phyloP scores from a whole-genome alignment of 2,797 vertebrate species.

The Danionella dracula region DNA sequence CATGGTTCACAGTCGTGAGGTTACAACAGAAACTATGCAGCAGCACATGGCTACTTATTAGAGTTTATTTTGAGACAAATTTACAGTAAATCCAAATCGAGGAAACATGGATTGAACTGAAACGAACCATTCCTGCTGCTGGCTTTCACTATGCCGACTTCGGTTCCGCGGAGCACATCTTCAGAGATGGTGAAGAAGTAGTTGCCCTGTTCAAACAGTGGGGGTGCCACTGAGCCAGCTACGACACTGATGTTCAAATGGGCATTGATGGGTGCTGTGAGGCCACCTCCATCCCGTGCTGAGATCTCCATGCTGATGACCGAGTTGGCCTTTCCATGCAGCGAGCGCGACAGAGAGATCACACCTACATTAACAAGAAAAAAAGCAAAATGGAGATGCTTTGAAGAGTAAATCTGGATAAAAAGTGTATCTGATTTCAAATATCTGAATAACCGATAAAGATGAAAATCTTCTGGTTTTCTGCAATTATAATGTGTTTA shows the following conservation, averaged over 20 bases:
- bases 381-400: background rate
- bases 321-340: slow-evolving; percentile 84
- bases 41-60: slow-evolving; percentile 2
- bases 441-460: too few species aligned
- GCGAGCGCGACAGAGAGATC: slow-evolving; percentile 84
- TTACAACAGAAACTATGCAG: background rate
- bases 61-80: background rate
- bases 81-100: background rate
- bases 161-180: slow-evolving; percentile 78
- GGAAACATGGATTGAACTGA: background rate
- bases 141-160: slow-evolving; percentile 79
- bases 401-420: background rate
- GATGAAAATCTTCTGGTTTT: too few species aligned
- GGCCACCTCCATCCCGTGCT: slow-evolving; percentile 83
- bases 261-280: slow-evolving; percentile 79
- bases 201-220: slow-evolving; percentile 85
- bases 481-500: too few species aligned
- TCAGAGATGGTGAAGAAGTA: slow-evolving; percentile 89
- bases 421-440: background rate
- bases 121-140: slow-evolving; percentile 66
- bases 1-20: background rate
- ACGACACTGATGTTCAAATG: slow-evolving; percentile 91
- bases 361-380: slow-evolving; percentile 65
- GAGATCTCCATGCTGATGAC: slow-evolving; percentile 87
- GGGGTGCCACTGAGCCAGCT: slow-evolving; percentile 79